These are phyloP conservation scores for Pseudeuparius sepicola DNA, from an alignment of 2,888 invertebrate genomes.

Conservation along the genomic window DNA sequence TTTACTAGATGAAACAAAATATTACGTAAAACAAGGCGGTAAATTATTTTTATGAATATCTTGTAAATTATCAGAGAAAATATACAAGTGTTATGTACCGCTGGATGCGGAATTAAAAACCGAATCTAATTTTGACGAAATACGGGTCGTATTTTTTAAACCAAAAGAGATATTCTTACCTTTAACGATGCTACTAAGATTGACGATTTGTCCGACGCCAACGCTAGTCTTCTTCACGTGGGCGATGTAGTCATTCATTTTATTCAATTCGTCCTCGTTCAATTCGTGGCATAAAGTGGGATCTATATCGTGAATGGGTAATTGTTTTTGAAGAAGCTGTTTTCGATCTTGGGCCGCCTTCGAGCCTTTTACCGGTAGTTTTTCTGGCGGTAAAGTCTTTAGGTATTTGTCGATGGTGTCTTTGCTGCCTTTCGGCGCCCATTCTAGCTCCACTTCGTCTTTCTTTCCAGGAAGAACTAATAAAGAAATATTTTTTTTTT, in stretches of 20 bases:
- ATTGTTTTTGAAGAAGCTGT: conserved; percentile 72
- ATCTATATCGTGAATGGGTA: conserved; percentile 77
- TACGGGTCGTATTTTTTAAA: too few species aligned
- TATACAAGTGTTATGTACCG: too few species aligned
- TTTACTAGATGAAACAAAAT: too few species aligned
- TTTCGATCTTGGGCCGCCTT: conserved; percentile 68
- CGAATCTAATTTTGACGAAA: too few species aligned
- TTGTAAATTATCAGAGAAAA: too few species aligned
- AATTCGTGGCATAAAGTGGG: conserved; percentile 47
- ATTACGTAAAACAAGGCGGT: too few species aligned
- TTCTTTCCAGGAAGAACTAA: conserved; percentile 36
- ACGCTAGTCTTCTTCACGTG: conserved; percentile 37
- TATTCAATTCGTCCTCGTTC: conserved; percentile 36
- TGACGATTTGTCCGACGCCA: conserved; percentile 36
- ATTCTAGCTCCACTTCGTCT: conserved; percentile 38
- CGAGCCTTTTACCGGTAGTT: conserved; percentile 73
- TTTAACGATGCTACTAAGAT: conserved; percentile 25
- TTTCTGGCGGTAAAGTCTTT: conserved; percentile 52
- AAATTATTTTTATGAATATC: too few species aligned
- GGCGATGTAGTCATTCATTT: conserved; percentile 39
- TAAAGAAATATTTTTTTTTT: too few species aligned
- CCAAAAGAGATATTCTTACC: too few species aligned
- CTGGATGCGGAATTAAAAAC: too few species aligned
- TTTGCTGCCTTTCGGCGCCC: conserved; percentile 37
- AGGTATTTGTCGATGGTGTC: conserved; percentile 37